Base-by-base conservation (phyloP, 1,140 invertebrate species). In the Mercenaria mercenaria region DNA sequence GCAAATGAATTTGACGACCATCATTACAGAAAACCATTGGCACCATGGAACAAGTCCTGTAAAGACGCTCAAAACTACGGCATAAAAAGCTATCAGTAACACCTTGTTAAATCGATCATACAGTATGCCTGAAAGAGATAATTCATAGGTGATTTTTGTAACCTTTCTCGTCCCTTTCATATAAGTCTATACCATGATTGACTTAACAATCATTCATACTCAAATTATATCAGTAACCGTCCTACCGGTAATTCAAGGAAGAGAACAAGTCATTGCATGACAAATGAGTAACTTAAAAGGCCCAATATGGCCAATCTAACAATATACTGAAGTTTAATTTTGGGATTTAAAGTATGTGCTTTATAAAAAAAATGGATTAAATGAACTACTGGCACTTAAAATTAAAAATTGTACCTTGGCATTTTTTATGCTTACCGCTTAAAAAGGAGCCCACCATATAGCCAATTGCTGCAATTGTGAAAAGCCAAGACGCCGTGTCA, bases 41-140 rank as follows among this genome's bases (percentile, higher is more conserved):
- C 76, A 89, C 77, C 79, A 89, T 37, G 87, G 87, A n/a, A 52
- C 11, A n/a, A 89, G 2, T 20, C 47, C 87, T 15, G 77, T 89
- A 37, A 43, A 39, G 47, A 89, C 37, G 37, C 29, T 39, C 18
- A 67, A 50, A 23, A 74, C 50, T 15, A 64, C 15, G 29, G 32
- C 37, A 50, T 64, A 82, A 37, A 74, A 13, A 47, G 47, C 61
- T 20, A 89, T 34, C 43, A 89, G n/a, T 34, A 82, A 43, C 8
- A 61, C 6, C 52, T 87, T 87, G 74, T 87, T 61, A 29, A 76
- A 76, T 4, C 43, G 29, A 61, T 86, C 84, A 61, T 86, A 76
- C 69, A 86, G 29, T 0, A 86, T 61, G 11, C 84, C 84, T 86
- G 82, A 84, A 69, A 72, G n/a, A n/a, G n/a, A n/a, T n/a, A n/a